Percentiles rank a stretch among this genome's conserved stretches.
phyloP scores from a whole-genome alignment of 2,113 vertebrate species.

The Oplegnathus fasciatus region DNA sequence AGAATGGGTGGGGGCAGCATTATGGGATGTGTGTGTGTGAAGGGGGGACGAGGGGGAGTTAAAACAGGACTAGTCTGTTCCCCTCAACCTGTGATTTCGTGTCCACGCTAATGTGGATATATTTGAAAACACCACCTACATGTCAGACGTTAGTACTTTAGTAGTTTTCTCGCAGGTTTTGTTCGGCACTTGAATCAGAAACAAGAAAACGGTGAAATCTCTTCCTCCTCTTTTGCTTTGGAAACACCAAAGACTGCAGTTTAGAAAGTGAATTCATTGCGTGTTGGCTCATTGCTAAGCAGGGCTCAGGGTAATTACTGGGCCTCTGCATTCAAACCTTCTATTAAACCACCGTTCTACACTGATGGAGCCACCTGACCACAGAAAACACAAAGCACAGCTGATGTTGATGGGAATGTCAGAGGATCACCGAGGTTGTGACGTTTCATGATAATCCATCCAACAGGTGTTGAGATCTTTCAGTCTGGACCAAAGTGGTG shows the following conservation, averaged over 20 bases:
- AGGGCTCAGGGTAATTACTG: background rate
- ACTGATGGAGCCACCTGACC: no score
- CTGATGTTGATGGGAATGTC: no score
- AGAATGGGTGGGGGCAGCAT: conserved; percentile 47
- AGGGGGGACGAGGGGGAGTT: background rate
- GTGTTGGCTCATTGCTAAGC: background rate
- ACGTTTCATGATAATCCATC: no score
- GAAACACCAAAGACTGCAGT: background rate
- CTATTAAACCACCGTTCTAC: no score
- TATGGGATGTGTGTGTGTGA: conserved; percentile 24
- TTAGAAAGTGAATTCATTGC: background rate
- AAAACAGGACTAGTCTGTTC: conserved; percentile 59
- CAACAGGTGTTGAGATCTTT: no score
- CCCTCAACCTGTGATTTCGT: conserved; percentile 38
- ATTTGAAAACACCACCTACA: background rate
- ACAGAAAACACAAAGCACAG: no score
- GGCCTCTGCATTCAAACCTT: background rate
- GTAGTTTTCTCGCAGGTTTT: background rate
- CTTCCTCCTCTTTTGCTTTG: background rate
- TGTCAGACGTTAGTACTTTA: background rate
- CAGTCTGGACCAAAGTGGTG: no score
- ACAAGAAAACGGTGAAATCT: background rate
- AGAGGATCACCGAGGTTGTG: no score
- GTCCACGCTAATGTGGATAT: background rate
- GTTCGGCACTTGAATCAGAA: background rate